These are phyloP conservation scores for Catharus ustulatus DNA, from an alignment of 2,797 vertebrate species.

Conservation along the genomic window DNA sequence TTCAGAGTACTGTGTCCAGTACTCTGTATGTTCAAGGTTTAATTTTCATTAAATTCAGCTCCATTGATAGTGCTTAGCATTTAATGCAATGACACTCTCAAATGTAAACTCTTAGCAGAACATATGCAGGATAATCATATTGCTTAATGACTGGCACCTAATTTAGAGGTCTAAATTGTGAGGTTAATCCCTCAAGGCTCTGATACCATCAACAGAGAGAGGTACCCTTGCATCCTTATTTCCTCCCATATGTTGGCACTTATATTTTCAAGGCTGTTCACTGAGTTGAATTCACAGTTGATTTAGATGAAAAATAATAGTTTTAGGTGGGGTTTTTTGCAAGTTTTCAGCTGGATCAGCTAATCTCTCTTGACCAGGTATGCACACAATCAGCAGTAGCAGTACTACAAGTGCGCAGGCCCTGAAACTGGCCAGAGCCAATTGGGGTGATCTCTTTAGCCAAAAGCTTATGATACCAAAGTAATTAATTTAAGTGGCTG, in stretches of 20 bases:
- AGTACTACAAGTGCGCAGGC: background rate
- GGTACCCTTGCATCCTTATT: background rate
- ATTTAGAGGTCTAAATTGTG: constrained; percentile 26
- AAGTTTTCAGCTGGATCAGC: background rate
- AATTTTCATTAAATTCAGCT: background rate
- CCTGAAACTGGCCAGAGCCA: background rate
- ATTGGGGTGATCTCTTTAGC: background rate
- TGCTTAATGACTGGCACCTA: background rate
- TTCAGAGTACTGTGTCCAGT: background rate
- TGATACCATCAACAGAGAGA: background rate
- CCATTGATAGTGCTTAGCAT: background rate
- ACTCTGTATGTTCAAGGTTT: background rate
- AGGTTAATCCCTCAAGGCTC: constrained; percentile 16
- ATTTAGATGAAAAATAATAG: background rate
- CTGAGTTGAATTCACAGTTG: background rate
- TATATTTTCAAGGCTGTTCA: background rate
- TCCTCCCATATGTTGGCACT: background rate
- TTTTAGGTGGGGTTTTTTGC: background rate
- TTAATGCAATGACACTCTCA: background rate
- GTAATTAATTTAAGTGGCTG: background rate
- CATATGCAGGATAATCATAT: constrained; percentile 1
- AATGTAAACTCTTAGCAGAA: constrained; percentile 15
- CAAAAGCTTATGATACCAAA: background rate
- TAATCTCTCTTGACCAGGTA: background rate
- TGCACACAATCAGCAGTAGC: background rate